phyloP scores from a whole-genome alignment of 92 coral and sea anemone genomes.

The Epizoanthus scotinus region DNA sequence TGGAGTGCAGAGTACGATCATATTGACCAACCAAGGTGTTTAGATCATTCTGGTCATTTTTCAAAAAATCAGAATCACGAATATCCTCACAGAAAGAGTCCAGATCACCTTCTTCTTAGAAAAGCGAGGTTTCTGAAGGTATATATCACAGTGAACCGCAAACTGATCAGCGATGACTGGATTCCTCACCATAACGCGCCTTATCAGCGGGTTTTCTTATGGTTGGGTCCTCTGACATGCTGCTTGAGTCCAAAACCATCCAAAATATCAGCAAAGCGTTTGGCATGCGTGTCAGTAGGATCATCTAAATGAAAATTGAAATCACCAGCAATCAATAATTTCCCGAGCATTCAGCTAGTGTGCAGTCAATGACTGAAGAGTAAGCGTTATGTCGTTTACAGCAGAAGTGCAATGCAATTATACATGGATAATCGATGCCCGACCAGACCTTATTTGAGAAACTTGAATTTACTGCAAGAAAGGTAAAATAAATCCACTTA shows the following conservation, averaged over 20 bases:
- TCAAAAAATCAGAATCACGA: neutral
- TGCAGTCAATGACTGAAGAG: too few relatives aligned
- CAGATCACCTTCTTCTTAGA: constrained; percentile 23
- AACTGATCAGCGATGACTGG: constrained; percentile 16
- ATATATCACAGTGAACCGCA: constrained; percentile 30
- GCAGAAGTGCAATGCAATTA: too few relatives aligned
- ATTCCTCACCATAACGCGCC: neutral
- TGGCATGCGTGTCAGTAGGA: constrained; percentile 9
- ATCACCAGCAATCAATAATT: constrained; percentile 17
- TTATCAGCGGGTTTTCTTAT: neutral
- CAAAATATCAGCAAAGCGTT: constrained; percentile 5
- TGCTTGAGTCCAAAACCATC: constrained; percentile 33
- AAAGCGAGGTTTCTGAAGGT: constrained; percentile 25
- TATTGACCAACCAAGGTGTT: constrained; percentile 23
- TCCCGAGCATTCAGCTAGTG: constrained; percentile 19
- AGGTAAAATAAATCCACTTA: too few relatives aligned
- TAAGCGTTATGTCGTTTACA: too few relatives aligned
- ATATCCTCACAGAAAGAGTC: constrained; percentile 17
- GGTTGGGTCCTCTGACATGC: constrained; percentile 31
- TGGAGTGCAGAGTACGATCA: constrained; percentile 21
- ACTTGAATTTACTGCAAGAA: too few relatives aligned
- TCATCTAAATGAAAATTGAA: constrained; percentile 42
- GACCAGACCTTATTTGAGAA: too few relatives aligned
- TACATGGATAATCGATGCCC: too few relatives aligned
- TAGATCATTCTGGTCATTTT: constrained; percentile 1